Evolutionary conservation across 2,888 invertebrate species (phyloP), one percentile per base, ranked within the genome.

Genomic region (Chalcosyrphus nemorum): DNA sequence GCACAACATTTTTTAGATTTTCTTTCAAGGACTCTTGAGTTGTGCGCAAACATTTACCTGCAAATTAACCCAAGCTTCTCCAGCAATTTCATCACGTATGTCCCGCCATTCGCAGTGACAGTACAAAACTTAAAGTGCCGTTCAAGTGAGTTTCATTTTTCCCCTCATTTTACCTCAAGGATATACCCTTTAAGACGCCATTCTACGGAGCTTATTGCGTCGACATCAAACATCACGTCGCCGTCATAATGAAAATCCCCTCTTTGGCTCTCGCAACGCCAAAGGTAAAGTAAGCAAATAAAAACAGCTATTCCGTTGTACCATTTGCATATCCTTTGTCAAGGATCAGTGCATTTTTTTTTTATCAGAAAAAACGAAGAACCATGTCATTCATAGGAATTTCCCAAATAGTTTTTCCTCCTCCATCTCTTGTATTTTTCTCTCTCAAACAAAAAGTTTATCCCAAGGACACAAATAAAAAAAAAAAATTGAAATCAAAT

Each of bases 371-470:
- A 7, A 29, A 5, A 27, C 27, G 3, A n/a, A 50, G 7, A n/a
- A 35, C 4, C 1, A 0, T n/a, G n/a, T 24, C 24, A 24, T 24
- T 24, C 3, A 24, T 2, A 32, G 11, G 0, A 32, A 1, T 32
- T 21, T 47, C n/a, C 47, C n/a, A 47, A 24, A 47, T 47, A 24
- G 47, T 86, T 63, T 41, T 13, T 50, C 7, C 6, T 15, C n/a
- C 29, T 1, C 32, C 9, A 32, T 13, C 38, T 5, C 13, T 5
- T 4, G n/a, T 32, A 7, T 11, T 32, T 4, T 47, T 71, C 71
- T 63, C 86, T 85, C 71, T 71, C 41, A 41, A 41, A n/a, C n/a
- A n/a, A 15, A 41, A 54, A 68, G 68, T 59, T 70, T 52, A 65
- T 38, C 57, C 76, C 17, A 57, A 29, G 71, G 15, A 41, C 6